A percentile compares a stretch with the other conserved stretches of the same genome.
Conservation (phyloP, 2,888 invertebrate species). For the Rhingia campestris region DNA sequence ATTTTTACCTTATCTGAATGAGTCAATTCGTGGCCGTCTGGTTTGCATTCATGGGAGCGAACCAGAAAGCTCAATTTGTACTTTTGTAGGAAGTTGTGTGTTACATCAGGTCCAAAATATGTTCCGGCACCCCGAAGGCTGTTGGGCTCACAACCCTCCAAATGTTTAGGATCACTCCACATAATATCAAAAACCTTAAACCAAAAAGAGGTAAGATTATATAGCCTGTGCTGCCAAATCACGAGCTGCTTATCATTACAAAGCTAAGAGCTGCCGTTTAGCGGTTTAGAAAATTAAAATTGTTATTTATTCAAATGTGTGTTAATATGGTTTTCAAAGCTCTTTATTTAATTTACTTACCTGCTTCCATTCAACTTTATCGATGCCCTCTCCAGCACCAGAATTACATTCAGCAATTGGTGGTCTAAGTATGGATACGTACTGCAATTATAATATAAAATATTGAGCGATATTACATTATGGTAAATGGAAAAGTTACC, state of each 20-base stretch:
- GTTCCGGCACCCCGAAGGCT: slow-evolving; percentile 94
- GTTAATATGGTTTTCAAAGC: neutral
- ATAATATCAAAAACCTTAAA: slow-evolving; percentile 93
- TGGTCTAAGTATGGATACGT: slow-evolving; percentile 92
- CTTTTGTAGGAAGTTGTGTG: slow-evolving; percentile 89
- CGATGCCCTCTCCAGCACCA: slow-evolving; percentile 87
- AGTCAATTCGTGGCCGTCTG: slow-evolving; percentile 93
- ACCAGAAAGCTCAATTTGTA: slow-evolving; percentile 91
- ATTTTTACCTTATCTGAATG: slow-evolving; percentile 90
- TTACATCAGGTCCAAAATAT: slow-evolving; percentile 96
- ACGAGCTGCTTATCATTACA: no score
- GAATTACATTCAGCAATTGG: slow-evolving; percentile 88
- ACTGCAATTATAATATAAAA: slow-evolving; percentile 84
- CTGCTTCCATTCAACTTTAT: slow-evolving; percentile 96
- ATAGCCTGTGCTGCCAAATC: no score
- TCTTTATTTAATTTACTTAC: slow-evolving; percentile 83
- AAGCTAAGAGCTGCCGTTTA: no score
- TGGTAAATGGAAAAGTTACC: slow-evolving; percentile 83
- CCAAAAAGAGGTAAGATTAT: neutral
- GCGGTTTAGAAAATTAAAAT: neutral
- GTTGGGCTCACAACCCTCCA: slow-evolving; percentile 91
- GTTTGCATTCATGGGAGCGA: slow-evolving; percentile 96
- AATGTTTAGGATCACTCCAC: slow-evolving; percentile 95
- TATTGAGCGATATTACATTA: neutral
- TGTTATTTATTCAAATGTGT: slow-evolving; percentile 3